Conservation (phyloP, 2,113 vertebrate species). For the Alligator mississippiensis region DNA sequence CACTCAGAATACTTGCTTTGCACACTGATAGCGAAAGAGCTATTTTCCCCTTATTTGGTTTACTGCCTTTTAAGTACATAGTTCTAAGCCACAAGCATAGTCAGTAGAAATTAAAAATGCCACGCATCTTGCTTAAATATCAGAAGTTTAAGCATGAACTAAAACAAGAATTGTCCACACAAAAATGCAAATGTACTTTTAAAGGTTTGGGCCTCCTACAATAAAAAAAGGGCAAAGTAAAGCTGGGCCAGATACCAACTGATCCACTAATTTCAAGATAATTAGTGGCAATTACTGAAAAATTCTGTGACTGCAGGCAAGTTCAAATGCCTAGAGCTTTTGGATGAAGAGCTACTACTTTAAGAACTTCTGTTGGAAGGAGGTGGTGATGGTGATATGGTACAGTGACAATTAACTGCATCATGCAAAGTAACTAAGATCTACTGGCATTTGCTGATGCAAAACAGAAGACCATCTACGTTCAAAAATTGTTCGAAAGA, state of each 20-base stretch:
- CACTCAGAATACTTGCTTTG: neutral
- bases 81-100: neutral
- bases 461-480: neutral
- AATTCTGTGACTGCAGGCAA: neutral
- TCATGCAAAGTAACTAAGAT: neutral
- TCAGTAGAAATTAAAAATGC: neutral
- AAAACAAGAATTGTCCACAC: accelerated
- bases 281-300: neutral
- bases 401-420: neutral
- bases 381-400: neutral
- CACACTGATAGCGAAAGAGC: neutral
- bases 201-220: neutral
- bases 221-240: accelerated
- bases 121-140: accelerated
- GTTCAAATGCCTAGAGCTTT: neutral
- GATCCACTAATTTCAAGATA: neutral
- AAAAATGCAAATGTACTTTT: neutral
- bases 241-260: accelerated
- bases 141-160: neutral
- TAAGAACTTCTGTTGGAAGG: neutral
- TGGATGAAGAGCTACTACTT: neutral
- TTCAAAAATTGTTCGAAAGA: neutral
- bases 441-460: neutral
- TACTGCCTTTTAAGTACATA: neutral
- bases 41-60: neutral